Evolutionary conservation across 1,140 invertebrate species (phyloP).

Genomic region (Ptiloglossa arizonensis): DNA sequence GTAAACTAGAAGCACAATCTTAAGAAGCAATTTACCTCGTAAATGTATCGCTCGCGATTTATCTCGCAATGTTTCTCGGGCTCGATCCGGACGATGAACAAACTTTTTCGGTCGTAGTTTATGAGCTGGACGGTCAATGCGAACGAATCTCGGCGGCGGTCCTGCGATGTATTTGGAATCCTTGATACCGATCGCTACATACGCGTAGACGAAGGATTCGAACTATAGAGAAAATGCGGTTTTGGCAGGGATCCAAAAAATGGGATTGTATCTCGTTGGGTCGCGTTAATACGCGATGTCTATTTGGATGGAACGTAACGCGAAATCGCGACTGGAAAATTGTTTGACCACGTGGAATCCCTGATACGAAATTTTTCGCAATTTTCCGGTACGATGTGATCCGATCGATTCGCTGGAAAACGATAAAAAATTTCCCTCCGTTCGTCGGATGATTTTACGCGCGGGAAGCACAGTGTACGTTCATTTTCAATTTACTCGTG

Average conservation of each 20-base stretch:
- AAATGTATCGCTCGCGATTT: too few species aligned
- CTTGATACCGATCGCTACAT: conserved; percentile 52
- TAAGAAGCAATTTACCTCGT: too few species aligned
- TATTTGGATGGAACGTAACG: conserved; percentile 26
- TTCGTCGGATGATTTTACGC: too few species aligned
- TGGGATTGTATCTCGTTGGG: conserved; percentile 67
- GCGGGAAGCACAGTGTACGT: too few species aligned
- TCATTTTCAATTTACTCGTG: too few species aligned
- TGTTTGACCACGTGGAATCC: background rate
- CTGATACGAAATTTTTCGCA: background rate
- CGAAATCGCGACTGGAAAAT: background rate
- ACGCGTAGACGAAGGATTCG: conserved; percentile 20
- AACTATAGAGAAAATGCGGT: conserved; percentile 70
- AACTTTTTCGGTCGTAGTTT: background rate
- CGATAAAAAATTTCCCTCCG: too few species aligned
- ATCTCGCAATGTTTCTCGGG: too few species aligned
- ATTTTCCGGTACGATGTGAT: background rate
- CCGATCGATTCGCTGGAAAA: too few species aligned
- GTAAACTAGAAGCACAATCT: too few species aligned
- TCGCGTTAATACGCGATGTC: conserved; percentile 42
- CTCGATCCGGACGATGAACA: too few species aligned
- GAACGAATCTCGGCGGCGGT: background rate
- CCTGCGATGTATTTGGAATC: conserved; percentile 35
- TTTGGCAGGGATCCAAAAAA: conserved; percentile 74
- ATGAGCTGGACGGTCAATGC: background rate